phyloP scores from a whole-genome alignment of 2,113 vertebrate species.

The Elaphurus davidianus region DNA sequence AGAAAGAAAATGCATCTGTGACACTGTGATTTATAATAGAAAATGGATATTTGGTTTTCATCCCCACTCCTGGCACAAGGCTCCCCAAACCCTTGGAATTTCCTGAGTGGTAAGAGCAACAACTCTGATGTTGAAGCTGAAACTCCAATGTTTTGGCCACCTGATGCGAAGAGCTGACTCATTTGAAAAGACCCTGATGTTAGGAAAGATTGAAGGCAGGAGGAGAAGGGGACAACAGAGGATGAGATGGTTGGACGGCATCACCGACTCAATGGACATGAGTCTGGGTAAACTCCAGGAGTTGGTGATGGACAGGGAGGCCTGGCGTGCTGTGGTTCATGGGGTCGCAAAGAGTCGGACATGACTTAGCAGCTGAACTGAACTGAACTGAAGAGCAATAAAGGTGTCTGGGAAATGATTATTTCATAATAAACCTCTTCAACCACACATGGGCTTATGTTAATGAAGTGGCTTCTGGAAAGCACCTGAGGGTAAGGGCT shows the following conservation, averaged over 20 bases:
- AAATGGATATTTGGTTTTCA: background rate
- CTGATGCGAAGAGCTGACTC: background rate
- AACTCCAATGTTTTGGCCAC: background rate
- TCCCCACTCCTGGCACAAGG: background rate
- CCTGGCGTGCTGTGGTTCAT: background rate
- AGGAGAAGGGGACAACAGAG: background rate
- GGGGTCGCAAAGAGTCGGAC: background rate
- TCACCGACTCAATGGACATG: background rate
- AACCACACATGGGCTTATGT: background rate
- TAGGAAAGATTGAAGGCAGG: background rate
- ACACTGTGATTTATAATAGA: background rate
- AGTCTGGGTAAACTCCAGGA: background rate
- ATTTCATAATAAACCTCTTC: background rate
- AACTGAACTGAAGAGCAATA: background rate
- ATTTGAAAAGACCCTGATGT: background rate
- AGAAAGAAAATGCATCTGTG: background rate
- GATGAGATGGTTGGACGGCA: background rate
- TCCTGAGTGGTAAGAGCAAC: background rate
- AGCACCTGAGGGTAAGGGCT: background rate
- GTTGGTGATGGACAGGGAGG: background rate
- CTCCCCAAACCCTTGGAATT: background rate
- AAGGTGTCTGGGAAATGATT: background rate
- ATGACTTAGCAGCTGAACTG: background rate
- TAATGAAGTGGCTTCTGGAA: background rate
- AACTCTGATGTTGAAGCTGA: background rate